Conservation (phyloP, 2,797 vertebrate genomes). For the Ciconia nigra region DNA sequence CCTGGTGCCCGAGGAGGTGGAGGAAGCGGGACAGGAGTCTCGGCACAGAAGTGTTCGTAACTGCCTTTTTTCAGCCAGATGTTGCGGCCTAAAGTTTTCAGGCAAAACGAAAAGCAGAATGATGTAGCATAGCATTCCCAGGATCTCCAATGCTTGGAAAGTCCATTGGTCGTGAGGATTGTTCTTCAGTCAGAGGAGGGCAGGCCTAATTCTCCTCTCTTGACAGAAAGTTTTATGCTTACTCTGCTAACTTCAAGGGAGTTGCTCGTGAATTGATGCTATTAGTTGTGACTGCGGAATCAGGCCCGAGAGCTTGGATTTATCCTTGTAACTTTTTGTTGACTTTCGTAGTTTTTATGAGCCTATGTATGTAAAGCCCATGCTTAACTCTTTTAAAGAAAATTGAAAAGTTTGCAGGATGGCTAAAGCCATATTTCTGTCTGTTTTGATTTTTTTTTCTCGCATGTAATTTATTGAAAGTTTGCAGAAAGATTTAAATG, state of each 20-base stretch:
- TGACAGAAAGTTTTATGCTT: background rate
- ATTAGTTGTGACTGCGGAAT: background rate
- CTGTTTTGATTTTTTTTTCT: background rate
- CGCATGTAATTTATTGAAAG: background rate
- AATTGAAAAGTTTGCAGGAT: background rate
- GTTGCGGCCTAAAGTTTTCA: background rate
- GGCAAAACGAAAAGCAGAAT: background rate
- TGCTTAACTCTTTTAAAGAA: background rate
- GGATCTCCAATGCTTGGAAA: background rate
- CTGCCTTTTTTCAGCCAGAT: background rate
- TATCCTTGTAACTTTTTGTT: background rate
- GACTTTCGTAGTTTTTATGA: background rate
- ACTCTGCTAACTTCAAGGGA: background rate
- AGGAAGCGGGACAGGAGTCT: background rate
- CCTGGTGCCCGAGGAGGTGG: rapidly evolving
- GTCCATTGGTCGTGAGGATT: background rate
- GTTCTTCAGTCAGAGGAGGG: background rate
- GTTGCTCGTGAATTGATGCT: background rate
- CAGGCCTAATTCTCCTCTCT: background rate
- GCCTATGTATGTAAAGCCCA: rapidly evolving
- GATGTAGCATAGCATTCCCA: background rate
- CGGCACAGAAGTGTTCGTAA: background rate
- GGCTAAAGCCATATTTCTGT: background rate
- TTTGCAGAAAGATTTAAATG: background rate
- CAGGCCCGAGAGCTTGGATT: background rate